phyloP scores from a whole-genome alignment of 2,888 invertebrate genomes.

The Ichneumoninae sp. region DNA sequence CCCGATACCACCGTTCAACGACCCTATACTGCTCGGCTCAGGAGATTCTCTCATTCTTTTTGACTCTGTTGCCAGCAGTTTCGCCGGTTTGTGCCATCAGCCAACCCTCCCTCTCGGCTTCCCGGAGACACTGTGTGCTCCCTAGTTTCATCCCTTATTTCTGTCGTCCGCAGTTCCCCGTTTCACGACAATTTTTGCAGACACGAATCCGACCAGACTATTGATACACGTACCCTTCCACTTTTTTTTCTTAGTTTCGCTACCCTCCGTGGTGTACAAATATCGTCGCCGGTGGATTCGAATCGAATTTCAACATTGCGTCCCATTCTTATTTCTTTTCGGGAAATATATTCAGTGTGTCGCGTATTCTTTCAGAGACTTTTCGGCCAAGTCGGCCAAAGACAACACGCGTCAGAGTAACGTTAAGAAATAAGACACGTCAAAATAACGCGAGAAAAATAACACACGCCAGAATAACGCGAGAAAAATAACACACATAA shows the following conservation, averaged over 20 bases:
- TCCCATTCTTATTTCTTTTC: neutral
- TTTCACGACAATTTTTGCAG: constrained; percentile 29
- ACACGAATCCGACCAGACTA: neutral
- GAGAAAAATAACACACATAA: neutral
- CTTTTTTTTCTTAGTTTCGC: neutral
- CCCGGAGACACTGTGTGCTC: constrained; percentile 18
- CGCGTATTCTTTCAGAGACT: neutral
- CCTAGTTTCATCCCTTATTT: constrained; percentile 39
- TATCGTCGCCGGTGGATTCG: constrained; percentile 3
- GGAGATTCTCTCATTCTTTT: constrained; percentile 35
- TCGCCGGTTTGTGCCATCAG: neutral
- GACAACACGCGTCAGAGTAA: neutral
- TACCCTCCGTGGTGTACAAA: neutral
- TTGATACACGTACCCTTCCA: constrained; percentile 10
- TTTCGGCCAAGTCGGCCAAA: neutral
- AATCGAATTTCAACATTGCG: constrained; percentile 10
- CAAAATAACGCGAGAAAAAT: too few relatives aligned
- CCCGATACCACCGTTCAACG: neutral
- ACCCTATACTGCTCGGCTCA: neutral
- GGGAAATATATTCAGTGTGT: neutral
- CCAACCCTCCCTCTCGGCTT: neutral
- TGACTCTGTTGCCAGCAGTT: constrained; percentile 12
- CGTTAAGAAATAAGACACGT: neutral
- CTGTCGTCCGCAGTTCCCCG: constrained; percentile 32
- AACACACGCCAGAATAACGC: too few relatives aligned